Conservation (phyloP, 1,140 invertebrate genomes). For the Oryzaephilus surinamensis region DNA sequence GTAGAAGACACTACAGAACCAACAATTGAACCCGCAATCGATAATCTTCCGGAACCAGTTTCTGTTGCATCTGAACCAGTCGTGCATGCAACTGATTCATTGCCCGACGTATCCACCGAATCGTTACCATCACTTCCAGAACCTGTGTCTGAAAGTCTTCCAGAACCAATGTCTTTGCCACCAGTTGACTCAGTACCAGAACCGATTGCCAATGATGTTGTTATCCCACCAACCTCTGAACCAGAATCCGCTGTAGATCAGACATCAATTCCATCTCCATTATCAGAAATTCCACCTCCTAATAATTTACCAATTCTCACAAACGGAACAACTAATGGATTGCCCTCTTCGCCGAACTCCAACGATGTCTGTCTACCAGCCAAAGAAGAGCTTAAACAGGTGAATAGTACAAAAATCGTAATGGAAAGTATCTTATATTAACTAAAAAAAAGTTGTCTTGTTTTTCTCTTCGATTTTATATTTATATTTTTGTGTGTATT, state of each 20-base stretch:
- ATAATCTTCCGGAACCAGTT: neutral
- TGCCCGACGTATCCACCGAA: slow-evolving; percentile 34
- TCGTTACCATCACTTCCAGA: slow-evolving; percentile 35
- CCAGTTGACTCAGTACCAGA: slow-evolving; percentile 32
- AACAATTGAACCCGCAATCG: neutral
- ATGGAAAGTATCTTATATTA: slow-evolving; percentile 11
- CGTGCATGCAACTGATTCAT: slow-evolving; percentile 23
- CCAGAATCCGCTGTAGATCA: slow-evolving; percentile 11
- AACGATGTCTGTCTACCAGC: slow-evolving; percentile 18
- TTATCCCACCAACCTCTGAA: slow-evolving; percentile 1
- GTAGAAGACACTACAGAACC: slow-evolving; percentile 1
- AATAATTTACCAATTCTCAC: slow-evolving; percentile 18
- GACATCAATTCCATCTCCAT: slow-evolving; percentile 2
- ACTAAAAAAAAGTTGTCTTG: slow-evolving; percentile 13
- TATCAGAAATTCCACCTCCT: slow-evolving; percentile 1
- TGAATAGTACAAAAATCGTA: slow-evolving; percentile 26
- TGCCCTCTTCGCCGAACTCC: slow-evolving; percentile 18
- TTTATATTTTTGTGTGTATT: slow-evolving; percentile 2
- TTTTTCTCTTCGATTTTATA: slow-evolving; percentile 6
- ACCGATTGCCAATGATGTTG: slow-evolving; percentile 22
- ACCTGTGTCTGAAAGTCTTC: slow-evolving; percentile 31
- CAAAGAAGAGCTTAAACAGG: slow-evolving; percentile 33
- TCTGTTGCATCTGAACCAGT: slow-evolving; percentile 3
- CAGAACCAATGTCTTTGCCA: slow-evolving; percentile 33
- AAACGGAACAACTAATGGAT: slow-evolving; percentile 33